Evolutionary conservation across 2,113 vertebrate genomes (phyloP), one percentile per base, ranked within the genome.

Genomic region (Sturnira hondurensis): DNA sequence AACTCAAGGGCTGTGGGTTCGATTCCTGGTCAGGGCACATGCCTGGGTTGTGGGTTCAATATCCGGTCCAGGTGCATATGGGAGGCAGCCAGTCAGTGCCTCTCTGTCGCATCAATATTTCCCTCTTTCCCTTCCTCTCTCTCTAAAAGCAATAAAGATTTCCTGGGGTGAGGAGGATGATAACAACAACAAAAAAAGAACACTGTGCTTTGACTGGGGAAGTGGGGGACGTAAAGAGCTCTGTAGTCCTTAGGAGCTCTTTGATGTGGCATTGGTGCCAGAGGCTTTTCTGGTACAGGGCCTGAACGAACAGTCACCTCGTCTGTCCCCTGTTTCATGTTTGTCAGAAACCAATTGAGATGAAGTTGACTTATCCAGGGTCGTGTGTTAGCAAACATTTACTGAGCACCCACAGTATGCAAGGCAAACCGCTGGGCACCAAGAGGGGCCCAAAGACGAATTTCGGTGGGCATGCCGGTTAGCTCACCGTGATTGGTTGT

Each of bases 391-490:
- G 68, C 65, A 81, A 5, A 31, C 70, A 70, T 26, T 67, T 41
- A 8, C 78, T 28, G 19, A 68, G 43, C 36, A 54, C 68, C 36
- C 67, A 13, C 56, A 15, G 0, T 0, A 11, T 43, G 45, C 67
- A 54, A 26, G 22, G n/a, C 67, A 22, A 7, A n/a, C 47, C 22
- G 0, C 26, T 24, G 24, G 36, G 50, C 15, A 26, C 50, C n/a
- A 12, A 0, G 0, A 2, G 7, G n/a, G 56, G 1, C 50, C 26
- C 41, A 14, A 24, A 47, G 19, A 9, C 8, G 31, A 6, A n/a
- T 77, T 41, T 56, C 28, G 67, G 22, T 63, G 45, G 58, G 45
- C 52, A 7, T 73, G 43, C 45, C 52, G 2, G 24, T n/a, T 41
- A 47, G 31, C n/a, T 89, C 28, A 19, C 36, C 2, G 0, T 0